These are phyloP conservation scores for Hydrochoerus hydrochaeris DNA, from an alignment of 2,113 vertebrate genomes.

Conservation along the genomic window DNA sequence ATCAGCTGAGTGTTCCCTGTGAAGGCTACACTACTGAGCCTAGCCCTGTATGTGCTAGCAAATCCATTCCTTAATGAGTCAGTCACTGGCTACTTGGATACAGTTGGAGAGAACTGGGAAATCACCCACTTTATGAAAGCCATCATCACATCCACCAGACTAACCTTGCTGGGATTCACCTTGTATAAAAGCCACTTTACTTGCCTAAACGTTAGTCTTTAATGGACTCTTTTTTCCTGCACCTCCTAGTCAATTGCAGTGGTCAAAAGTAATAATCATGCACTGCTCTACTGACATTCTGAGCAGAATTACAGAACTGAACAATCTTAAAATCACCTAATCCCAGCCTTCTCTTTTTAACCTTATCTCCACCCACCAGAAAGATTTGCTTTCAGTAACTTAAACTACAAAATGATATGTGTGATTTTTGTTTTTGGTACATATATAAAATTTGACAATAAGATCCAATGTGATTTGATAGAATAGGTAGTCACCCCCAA, in stretches of 20 bases:
- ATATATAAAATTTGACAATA: conserved; percentile 31
- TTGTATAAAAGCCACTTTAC: conserved; percentile 90
- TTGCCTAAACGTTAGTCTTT: conserved; percentile 92
- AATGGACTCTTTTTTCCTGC: conserved; percentile 88
- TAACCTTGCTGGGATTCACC: conserved; percentile 93
- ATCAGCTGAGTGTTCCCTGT: neutral
- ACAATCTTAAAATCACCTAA: neutral
- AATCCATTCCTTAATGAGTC: neutral
- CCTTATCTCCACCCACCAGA: neutral
- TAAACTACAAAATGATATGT: neutral
- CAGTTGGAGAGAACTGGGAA: neutral
- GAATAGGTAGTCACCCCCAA: neutral
- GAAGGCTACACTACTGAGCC: neutral
- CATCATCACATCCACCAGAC: conserved; percentile 93
- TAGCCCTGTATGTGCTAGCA: neutral
- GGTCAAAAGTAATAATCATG: conserved; percentile 57
- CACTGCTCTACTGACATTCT: conserved; percentile 1
- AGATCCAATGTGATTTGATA: neutral
- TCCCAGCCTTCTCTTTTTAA: neutral
- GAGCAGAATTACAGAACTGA: conserved; percentile 41
- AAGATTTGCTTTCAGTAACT: conserved; percentile 13
- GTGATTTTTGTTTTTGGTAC: conserved; percentile 1
- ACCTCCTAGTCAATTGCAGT: conserved; percentile 88
- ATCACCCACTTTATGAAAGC: conserved; percentile 86
- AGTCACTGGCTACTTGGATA: neutral